Evolutionary conservation across 2,797 vertebrate genomes (phyloP).

Genomic region (Mus caroli): DNA sequence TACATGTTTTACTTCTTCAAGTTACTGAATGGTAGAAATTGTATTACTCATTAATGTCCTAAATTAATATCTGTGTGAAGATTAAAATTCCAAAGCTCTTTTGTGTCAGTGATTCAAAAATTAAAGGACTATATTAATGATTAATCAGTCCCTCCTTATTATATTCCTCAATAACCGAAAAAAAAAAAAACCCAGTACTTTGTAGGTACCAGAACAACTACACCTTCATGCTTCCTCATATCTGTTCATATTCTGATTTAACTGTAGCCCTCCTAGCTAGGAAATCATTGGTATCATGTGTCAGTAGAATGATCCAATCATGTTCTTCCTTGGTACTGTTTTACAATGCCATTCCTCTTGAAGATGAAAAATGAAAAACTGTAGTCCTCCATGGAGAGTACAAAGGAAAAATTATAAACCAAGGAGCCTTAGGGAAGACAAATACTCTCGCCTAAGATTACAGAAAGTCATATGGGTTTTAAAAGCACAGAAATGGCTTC

Average conservation of each 20-base stretch:
- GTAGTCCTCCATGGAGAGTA: neutral
- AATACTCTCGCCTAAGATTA: slow-evolving; percentile 48
- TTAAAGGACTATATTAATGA: slow-evolving; percentile 4
- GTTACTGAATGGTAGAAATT: slow-evolving; percentile 47
- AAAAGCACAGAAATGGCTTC: slow-evolving; percentile 55
- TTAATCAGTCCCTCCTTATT: slow-evolving; percentile 50
- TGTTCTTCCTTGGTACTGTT: slow-evolving; percentile 21
- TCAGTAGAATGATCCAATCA: slow-evolving; percentile 9
- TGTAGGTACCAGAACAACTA: neutral
- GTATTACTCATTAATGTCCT: slow-evolving; percentile 13
- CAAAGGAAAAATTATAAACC: slow-evolving; percentile 53
- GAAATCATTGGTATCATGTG: slow-evolving; percentile 9
- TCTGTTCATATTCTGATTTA: neutral
- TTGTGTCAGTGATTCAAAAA: slow-evolving; percentile 41
- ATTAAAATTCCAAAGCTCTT: slow-evolving; percentile 62
- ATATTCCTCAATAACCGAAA: slow-evolving; percentile 12
- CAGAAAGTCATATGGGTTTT: slow-evolving; percentile 49
- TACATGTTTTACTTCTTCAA: slow-evolving; percentile 56
- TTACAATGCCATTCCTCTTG: slow-evolving; percentile 51
- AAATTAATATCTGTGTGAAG: slow-evolving; percentile 37
- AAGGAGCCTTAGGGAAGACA: slow-evolving; percentile 44
- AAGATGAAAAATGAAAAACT: slow-evolving; percentile 56
- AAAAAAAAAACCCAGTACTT: slow-evolving; percentile 18
- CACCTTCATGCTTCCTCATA: slow-evolving; percentile 5
- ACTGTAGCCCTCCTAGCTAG: slow-evolving; percentile 26